Conservation (phyloP, 64 coral and sea anemone genomes). For the Porites lutea region DNA sequence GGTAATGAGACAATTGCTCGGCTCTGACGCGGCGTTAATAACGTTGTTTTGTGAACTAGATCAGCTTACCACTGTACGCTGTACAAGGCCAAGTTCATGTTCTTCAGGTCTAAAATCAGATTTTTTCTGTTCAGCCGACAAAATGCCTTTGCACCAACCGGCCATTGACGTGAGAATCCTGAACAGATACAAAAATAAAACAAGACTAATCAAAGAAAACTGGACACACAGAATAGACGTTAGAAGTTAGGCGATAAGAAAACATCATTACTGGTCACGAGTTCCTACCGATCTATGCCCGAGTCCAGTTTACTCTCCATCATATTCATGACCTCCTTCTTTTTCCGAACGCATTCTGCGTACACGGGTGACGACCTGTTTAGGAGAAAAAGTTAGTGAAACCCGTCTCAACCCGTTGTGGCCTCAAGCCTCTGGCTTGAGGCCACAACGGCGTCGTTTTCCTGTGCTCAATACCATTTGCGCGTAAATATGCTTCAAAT, state of each 20-base stretch:
- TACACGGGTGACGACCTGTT: conserved; percentile 91
- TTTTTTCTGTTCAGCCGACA: conserved; percentile 96
- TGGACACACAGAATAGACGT: neutral
- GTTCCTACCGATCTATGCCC: conserved; percentile 88
- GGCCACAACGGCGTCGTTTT: no score
- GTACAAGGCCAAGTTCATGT: conserved; percentile 34
- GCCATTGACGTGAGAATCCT: conserved; percentile 84
- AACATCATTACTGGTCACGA: neutral
- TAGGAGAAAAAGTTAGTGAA: neutral
- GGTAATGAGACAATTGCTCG: no score
- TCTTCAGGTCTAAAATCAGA: conserved; percentile 96
- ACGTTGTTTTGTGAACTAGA: no score
- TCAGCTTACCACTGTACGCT: conserved; percentile 15
- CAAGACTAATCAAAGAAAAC: neutral
- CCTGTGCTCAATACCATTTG: no score
- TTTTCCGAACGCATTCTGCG: conserved; percentile 92
- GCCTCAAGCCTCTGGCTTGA: no score
- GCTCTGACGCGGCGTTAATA: no score
- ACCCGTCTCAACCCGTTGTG: neutral
- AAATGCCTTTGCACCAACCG: conserved; percentile 76
- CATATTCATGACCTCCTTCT: conserved; percentile 90
- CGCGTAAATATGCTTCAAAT: no score
- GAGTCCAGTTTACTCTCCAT: conserved; percentile 96
- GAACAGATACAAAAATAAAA: neutral
- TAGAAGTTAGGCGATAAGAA: conserved; percentile 39